Evolutionary conservation across 2,113 vertebrate species (phyloP).

Genomic region (Ptyas mucosa): DNA sequence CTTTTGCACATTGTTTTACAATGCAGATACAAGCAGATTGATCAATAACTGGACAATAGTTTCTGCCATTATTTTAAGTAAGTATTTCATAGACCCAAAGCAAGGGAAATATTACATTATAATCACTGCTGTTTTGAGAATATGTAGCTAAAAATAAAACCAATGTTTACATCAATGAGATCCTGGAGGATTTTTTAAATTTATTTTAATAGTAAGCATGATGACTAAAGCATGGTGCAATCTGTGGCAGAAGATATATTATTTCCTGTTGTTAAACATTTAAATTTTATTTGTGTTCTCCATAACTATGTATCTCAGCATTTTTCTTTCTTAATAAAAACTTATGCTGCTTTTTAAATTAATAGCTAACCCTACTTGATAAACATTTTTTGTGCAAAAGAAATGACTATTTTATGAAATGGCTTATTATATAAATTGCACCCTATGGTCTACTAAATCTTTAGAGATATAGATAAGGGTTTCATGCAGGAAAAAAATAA

Average conservation of each 20-base stretch:
- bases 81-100: background rate
- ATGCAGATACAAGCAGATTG: background rate
- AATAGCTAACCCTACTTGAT: conserved; percentile 1
- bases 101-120: background rate
- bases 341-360: background rate
- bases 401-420: background rate
- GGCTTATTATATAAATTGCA: background rate
- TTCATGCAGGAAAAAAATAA: background rate
- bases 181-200: conserved; percentile 12
- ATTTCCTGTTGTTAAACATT: conserved; percentile 21
- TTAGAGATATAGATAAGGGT: background rate
- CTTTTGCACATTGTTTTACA: background rate
- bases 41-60: background rate
- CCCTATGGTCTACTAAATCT: conserved; percentile 5
- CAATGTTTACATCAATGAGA: background rate
- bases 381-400: conserved; percentile 1
- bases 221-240: background rate
- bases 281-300: background rate
- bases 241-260: background rate
- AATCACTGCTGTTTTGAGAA: background rate
- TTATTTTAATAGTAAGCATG: conserved; percentile 12
- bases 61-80: background rate
- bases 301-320: background rate
- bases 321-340: conserved; percentile 5
- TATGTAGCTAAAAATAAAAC: background rate